Conservation (phyloP, 2,888 invertebrate species). For the Bursaphelenchus okinawaensis region DNA sequence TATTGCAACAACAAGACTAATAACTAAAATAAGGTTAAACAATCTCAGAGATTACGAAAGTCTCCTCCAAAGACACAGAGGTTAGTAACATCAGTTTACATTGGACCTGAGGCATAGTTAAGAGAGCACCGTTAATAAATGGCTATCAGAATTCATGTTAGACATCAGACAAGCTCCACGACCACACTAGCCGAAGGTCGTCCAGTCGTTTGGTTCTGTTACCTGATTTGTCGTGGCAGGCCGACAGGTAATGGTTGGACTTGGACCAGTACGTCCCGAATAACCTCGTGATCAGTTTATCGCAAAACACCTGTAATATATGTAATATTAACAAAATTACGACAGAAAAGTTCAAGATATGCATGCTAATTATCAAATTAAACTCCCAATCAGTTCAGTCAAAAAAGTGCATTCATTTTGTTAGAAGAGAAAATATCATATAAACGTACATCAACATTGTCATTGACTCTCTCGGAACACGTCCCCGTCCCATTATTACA, state of each 20-base stretch:
- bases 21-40: too few species aligned
- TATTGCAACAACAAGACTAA: too few species aligned
- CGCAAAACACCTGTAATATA: constrained; percentile 54
- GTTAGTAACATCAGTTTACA: not conserved
- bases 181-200: constrained; percentile 52
- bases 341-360: too few species aligned
- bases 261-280: constrained; percentile 56
- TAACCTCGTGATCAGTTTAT: constrained; percentile 52
- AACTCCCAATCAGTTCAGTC: too few species aligned
- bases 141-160: constrained; percentile 19
- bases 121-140: not conserved
- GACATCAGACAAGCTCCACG: constrained; percentile 54
- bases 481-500: constrained; percentile 38
- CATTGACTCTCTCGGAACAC: constrained; percentile 50
- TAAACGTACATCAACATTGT: constrained; percentile 52
- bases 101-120: not conserved
- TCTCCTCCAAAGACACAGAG: too few species aligned
- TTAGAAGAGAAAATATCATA: not conserved
- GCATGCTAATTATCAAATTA: too few species aligned
- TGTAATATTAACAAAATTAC: not conserved
- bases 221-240: constrained; percentile 40
- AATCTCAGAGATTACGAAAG: too few species aligned
- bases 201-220: constrained; percentile 47
- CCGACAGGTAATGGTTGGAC: constrained; percentile 54
- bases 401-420: too few species aligned